Evolutionary conservation across 2,113 vertebrate genomes (phyloP), one percentile per base, ranked within the genome.

Genomic region (Corydoras sp.): DNA sequence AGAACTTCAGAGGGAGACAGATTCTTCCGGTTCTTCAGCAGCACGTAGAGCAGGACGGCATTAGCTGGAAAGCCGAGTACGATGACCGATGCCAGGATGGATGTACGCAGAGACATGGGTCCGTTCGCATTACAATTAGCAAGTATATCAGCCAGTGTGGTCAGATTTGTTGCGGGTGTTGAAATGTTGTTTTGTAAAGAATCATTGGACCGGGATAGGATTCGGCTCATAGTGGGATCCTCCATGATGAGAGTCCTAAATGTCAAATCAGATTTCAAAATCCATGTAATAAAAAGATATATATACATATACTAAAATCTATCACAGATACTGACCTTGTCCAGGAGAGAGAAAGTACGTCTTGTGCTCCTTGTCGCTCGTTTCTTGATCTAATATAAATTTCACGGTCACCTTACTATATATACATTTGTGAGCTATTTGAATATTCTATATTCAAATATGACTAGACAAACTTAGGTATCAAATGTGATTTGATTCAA

Each of bases 1-100:
- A 85, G 56, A 29, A 84, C 63, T 18, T 85, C 77, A 2, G 81
- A 83, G 2, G 81, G 61, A 1, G 81, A 77, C 53, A 78, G 48
- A 43, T 56, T 43, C 10, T 48, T 72, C 56, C 50, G 69, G 24
- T 69, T 62, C 29, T 18, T 71, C 56, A 81, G 9, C 58, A 86
- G 74, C 62, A 82, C 30, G 77, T 76, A 82, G 13, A 81, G 58
- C 24, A 84, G 14, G 13, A 29, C 65, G 2, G 29, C 8, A 11
- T 86, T 85, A 11, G 76, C 15, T 0, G 75, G 78, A 1, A 82
- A 24, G 12, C 62, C 73, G 1, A 66, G 24, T 66, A 66, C 0
- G 14, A 84, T 31, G 1, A 73, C 43, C 11, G 78, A 2, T 51
- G 80, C 50, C 63, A 78, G 66, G 5, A 83, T 5, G 8, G 56